Evolutionary conservation across 2,113 vertebrate species (phyloP), one percentile per base, ranked within the genome.

Genomic region (Cyprinodon tularosa): DNA sequence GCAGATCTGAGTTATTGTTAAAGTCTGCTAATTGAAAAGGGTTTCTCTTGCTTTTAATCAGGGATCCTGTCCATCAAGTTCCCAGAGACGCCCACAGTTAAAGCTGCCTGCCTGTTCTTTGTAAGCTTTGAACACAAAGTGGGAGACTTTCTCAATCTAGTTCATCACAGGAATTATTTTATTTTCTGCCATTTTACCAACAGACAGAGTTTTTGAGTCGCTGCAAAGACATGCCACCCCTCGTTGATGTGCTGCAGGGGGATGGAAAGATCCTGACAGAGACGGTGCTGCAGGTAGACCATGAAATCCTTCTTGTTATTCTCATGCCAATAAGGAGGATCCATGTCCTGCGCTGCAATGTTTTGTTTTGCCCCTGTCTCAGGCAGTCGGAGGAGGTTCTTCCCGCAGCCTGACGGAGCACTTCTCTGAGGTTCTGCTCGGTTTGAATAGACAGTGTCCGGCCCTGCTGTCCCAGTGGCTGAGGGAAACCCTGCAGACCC

Each of bases 31-130:
- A 40, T 42, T 20, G 4, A 69, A 37, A 29, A 13, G 20, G 0
- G 40, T 57, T n/a, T 8, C 3, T 62, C 12, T 3, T 62, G 3
- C 65, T 75, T 77, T 61, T 68, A 29, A 62, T 2, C 91, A 99
- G 98, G 96, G 71, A 95, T 99, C 80, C 91, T 99, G 80, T 96
- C 97, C 0, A 94, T 99, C 69, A 97, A 98, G 91, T 98, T 98
- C 84, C 97, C 97, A 0, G 98, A 99, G 90, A 95, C 96, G 0
- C 95, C 96, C 36, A 98, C 98, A 1, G 95, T 98, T 48, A 98
- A 97, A 94, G 94, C 97, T 81, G 95, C 96, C 71, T 96, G 96
- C 85, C 85, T 93, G 22, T 98, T 99, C 88, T 99, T 99, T 94
- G 98, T 99, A 93, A 97, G 98, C 96, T 75, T 3, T 64, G 10